phyloP scores from a whole-genome alignment of 2,797 vertebrate genomes.

The Sphenopsis melanotis region DNA sequence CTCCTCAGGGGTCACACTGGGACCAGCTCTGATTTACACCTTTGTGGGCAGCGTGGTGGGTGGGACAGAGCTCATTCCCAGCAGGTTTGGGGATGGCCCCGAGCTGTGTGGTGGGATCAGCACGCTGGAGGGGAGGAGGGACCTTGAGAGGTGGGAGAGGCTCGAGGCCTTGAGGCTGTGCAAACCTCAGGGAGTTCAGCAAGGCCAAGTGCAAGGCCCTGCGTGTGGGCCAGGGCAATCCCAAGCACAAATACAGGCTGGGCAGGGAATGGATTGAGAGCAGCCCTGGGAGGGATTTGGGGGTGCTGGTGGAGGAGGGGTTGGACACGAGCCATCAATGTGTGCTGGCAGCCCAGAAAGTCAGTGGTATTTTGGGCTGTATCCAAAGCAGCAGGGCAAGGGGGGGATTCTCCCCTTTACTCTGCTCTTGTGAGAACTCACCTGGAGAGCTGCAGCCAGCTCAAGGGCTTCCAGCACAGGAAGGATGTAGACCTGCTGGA shows the following conservation, averaged over 20 bases:
- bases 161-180: not conserved
- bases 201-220: not conserved
- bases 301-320: not conserved
- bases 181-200: not conserved
- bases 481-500: not conserved
- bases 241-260: not conserved
- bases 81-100: not conserved
- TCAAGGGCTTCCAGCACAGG: not conserved
- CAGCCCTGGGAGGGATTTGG: not conserved
- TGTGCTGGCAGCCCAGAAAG: not conserved
- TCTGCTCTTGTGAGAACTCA: fast-evolving
- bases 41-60: fast-evolving
- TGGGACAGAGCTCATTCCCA: not conserved
- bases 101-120: not conserved
- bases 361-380: not conserved
- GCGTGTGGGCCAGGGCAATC: not conserved
- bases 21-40: not conserved
- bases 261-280: not conserved
- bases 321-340: not conserved
- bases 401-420: not conserved
- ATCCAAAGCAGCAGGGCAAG: not conserved
- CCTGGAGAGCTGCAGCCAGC: not conserved
- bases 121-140: not conserved
- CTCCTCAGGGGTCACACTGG: not conserved
- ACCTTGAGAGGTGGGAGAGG: not conserved